Conservation (phyloP, 2,113 vertebrate genomes). For the Jaculus jaculus region DNA sequence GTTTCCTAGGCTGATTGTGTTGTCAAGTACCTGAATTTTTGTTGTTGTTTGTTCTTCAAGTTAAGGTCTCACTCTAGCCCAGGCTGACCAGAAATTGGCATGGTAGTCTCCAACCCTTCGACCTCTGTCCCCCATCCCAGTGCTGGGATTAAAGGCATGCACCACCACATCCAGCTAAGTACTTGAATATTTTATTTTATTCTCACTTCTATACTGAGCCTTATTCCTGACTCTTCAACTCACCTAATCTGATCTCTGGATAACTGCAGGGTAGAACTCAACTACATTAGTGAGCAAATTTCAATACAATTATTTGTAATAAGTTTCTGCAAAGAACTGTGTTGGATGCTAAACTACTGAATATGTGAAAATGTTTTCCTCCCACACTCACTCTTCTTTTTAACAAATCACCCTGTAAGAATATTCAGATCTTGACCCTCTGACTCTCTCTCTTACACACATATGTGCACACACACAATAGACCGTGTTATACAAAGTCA, state of each 20-base stretch:
- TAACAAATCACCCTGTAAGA: neutral
- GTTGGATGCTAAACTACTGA: neutral
- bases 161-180: too few relatives aligned
- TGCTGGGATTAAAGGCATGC: too few relatives aligned
- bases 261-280: conserved; percentile 39
- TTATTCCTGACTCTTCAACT: neutral
- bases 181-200: neutral
- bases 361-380: neutral
- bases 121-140: too few relatives aligned
- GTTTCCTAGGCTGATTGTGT: neutral
- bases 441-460: neutral
- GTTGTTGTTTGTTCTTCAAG: too few relatives aligned
- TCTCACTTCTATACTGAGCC: neutral
- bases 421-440: neutral
- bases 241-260: conserved; percentile 24
- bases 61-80: too few relatives aligned
- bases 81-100: too few relatives aligned
- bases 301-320: conserved; percentile 14
- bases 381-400: neutral
- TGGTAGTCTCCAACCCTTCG: too few relatives aligned
- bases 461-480: neutral
- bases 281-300: neutral
- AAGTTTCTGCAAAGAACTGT: neutral
- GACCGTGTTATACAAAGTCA: conserved; percentile 22
- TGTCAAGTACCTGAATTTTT: neutral